Percentiles rank a stretch among this genome's conserved stretches.
These are phyloP conservation scores for Haplochromis vanheusdeni DNA, from an alignment of 2,113 vertebrate genomes.

Conservation along the genomic window DNA sequence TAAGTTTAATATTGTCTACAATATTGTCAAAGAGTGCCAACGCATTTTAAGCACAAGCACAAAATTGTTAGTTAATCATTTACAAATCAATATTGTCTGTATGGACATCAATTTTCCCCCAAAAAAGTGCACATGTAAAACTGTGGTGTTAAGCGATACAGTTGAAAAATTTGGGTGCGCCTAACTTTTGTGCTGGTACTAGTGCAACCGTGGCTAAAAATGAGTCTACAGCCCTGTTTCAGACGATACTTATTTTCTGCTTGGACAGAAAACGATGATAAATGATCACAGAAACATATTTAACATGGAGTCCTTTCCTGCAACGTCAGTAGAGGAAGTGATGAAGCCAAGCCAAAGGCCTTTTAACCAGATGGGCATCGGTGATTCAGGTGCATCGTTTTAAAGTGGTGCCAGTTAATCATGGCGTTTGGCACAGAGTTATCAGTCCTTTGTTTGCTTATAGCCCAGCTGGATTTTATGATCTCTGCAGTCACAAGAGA, in stretches of 20 bases:
- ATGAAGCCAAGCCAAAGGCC: background rate
- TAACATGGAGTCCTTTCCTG: background rate
- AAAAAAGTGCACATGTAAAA: background rate
- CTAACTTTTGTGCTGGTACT: background rate
- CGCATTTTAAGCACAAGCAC: too few relatives aligned
- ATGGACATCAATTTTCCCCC: rapidly evolving
- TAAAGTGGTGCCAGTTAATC: background rate
- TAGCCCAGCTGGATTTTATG: background rate
- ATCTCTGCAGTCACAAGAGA: background rate
- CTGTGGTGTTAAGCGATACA: rapidly evolving
- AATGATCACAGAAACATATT: background rate
- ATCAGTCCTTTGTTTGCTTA: background rate
- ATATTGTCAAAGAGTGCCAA: too few relatives aligned
- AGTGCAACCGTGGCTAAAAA: too few relatives aligned
- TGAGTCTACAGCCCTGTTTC: background rate
- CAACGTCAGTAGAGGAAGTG: background rate
- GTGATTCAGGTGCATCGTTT: background rate
- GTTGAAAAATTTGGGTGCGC: background rate
- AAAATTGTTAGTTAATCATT: too few relatives aligned
- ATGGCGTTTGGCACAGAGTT: background rate
- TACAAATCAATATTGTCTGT: too few relatives aligned
- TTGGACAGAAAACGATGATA: background rate
- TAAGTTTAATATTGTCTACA: too few relatives aligned
- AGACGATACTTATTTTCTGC: background rate
- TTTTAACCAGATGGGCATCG: background rate